Conservation (phyloP, 2,888 invertebrate species). For the Mythimna loreyi region DNA sequence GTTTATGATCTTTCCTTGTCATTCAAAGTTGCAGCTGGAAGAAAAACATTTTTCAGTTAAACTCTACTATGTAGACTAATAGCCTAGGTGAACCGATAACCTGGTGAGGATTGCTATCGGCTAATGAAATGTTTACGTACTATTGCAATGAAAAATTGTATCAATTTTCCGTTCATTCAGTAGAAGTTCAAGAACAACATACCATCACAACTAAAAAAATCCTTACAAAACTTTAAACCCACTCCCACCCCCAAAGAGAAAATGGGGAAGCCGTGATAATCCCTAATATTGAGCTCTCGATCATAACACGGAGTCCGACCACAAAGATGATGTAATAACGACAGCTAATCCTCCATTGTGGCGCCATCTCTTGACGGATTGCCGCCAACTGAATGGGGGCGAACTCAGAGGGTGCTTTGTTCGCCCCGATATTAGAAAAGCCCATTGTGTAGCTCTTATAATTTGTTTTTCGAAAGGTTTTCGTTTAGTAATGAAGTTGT, state of each 20-base stretch:
- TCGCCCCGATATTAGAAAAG: conserved; percentile 81
- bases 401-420: conserved; percentile 86
- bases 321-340: conserved; percentile 90
- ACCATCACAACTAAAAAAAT: conserved; percentile 21
- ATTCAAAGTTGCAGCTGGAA: too few species aligned
- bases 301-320: conserved; percentile 82
- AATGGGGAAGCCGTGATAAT: conserved; percentile 87
- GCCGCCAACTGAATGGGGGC: conserved; percentile 84
- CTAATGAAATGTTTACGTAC: too few species aligned
- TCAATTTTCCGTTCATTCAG: neutral
- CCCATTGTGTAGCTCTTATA: conserved; percentile 79
- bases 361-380: conserved; percentile 90
- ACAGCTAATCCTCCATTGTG: conserved; percentile 88
- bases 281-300: conserved; percentile 89
- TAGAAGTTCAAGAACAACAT: neutral
- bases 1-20: too few species aligned
- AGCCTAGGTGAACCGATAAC: too few species aligned
- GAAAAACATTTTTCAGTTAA: too few species aligned
- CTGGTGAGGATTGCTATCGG: too few species aligned
- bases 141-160: too few species aligned
- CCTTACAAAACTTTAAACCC: conserved; percentile 33
- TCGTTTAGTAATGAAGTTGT: conserved; percentile 65
- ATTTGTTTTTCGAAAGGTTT: conserved; percentile 84
- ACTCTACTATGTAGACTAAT: too few species aligned
- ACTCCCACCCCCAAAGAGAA: conserved; percentile 67